These are phyloP conservation scores for Drosophila gaucha DNA, from an alignment of 2,888 invertebrate genomes.

Conservation along the genomic window DNA sequence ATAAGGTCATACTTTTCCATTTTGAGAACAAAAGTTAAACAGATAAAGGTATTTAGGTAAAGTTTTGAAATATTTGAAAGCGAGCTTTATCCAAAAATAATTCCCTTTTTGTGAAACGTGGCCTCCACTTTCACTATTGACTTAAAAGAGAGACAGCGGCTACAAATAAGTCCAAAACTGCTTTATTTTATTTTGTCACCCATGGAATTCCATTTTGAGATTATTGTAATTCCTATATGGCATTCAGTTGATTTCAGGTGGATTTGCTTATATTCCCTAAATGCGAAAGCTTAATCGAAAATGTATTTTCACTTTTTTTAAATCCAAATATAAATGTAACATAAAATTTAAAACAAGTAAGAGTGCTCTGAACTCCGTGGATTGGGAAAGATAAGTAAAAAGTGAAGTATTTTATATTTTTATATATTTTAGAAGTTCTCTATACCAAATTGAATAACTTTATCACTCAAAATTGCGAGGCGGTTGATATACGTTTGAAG, in stretches of 20 bases:
- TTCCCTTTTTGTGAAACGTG: constrained; percentile 1
- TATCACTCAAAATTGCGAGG: too few species aligned
- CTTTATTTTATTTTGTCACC: constrained; percentile 14
- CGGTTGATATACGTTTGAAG: too few species aligned
- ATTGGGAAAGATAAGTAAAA: too few species aligned
- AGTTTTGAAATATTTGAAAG: constrained; percentile 1
- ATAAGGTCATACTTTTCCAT: neutral
- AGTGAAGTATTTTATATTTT: neutral
- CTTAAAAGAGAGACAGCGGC: neutral
- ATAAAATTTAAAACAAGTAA: neutral
- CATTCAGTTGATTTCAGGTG: neutral
- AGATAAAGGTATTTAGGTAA: neutral
- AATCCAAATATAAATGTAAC: neutral
- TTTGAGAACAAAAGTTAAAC: neutral
- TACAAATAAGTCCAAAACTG: constrained; percentile 10
- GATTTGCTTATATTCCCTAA: constrained; percentile 9
- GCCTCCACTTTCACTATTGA: constrained; percentile 32
- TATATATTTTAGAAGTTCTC: neutral
- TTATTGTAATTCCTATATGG: constrained; percentile 24
- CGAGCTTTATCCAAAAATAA: neutral
- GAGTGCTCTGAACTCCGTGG: neutral
- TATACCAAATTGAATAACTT: too few species aligned
- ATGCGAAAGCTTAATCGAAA: neutral
- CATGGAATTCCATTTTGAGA: constrained; percentile 29
- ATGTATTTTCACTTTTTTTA: constrained; percentile 30